These are phyloP conservation scores for Scaptomyza flava DNA, from an alignment of 2,888 invertebrate genomes.

Conservation along the genomic window DNA sequence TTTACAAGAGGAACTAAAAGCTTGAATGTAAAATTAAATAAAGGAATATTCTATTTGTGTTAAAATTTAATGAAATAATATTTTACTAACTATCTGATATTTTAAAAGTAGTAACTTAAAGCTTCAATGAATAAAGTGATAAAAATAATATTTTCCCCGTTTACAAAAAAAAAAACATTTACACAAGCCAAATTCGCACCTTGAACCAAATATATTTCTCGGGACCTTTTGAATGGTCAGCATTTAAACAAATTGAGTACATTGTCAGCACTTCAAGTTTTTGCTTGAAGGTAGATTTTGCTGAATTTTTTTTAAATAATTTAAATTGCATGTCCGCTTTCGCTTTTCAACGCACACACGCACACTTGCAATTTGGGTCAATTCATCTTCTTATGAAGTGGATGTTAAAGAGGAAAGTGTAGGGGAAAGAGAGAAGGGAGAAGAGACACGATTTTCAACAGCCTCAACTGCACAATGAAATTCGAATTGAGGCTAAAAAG, in stretches of 20 bases:
- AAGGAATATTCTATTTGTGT: too few relatives aligned
- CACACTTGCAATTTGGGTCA: constrained; percentile 58
- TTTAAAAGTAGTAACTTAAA: too few relatives aligned
- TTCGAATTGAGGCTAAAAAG: constrained; percentile 73
- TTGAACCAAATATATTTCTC: background rate
- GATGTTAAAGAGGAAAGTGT: background rate
- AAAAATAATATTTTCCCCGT: too few relatives aligned
- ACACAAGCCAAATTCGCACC: background rate
- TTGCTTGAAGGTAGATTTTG: background rate
- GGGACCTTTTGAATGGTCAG: background rate
- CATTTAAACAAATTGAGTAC: constrained; percentile 9
- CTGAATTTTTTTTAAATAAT: constrained; percentile 10
- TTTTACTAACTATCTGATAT: too few relatives aligned
- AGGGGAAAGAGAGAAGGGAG: background rate
- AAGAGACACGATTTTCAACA: constrained; percentile 58
- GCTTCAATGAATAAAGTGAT: too few relatives aligned
- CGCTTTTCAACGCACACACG: constrained; percentile 7
- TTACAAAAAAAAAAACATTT: too few relatives aligned
- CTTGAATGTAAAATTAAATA: too few relatives aligned
- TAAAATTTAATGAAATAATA: too few relatives aligned
- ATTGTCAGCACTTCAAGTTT: constrained; percentile 14
- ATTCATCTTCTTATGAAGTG: constrained; percentile 49
- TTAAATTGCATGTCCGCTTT: constrained; percentile 20
- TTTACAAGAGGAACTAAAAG: too few relatives aligned
- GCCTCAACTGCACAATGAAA: constrained; percentile 55